Evolutionary conservation across 2,888 invertebrate species (phyloP), one percentile per base, ranked within the genome.

Genomic region (Plemyria rubiginata): DNA sequence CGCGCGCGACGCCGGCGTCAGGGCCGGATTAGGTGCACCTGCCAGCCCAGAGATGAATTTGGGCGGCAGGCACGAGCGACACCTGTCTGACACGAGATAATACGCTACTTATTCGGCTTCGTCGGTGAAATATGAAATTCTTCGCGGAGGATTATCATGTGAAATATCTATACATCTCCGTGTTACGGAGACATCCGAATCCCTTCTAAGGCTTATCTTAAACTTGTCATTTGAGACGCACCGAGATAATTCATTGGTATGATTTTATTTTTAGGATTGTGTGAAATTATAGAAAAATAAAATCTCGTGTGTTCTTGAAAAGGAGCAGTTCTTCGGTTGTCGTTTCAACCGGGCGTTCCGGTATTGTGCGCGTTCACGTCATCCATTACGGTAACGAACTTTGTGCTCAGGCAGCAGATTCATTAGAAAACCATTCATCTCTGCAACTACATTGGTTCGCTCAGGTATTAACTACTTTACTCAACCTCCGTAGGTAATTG

Each of bases 81-180:
- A 90, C 87, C 90, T 90, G 90, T 89, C 90, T 87, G 81, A 82
- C 82, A 80, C 78, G 81, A 87, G 85, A 87, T 87, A 88, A 87
- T 86, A 86, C 85, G 84, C 84, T 87, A 85, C 88, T 88, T 88
- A 88, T 88, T 84, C 80, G 82, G 78, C 79, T 88, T 84, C 79
- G 80, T 77, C 79, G 81, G 86, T 88, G 86, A 89, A 88, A 90
- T 90, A 90, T 90, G 87, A 85, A 85, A 85, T 83, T 86, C 84
- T 84, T 87, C 82, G 77, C 76, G 73, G 66, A 70, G 81, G 86
- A 86, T 87, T 86, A 86, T 81, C 79, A 75, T 76, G 77, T 73
- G 73, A 77, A 78, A 71, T 71, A 71, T 71, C 71, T 68, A 71
- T 68, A 68, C 68, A 64, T 68, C 60, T 66, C 66, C 56, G 62